Evolutionary conservation across 2,888 invertebrate genomes (phyloP).

Genomic region (Diaphora mendica): DNA sequence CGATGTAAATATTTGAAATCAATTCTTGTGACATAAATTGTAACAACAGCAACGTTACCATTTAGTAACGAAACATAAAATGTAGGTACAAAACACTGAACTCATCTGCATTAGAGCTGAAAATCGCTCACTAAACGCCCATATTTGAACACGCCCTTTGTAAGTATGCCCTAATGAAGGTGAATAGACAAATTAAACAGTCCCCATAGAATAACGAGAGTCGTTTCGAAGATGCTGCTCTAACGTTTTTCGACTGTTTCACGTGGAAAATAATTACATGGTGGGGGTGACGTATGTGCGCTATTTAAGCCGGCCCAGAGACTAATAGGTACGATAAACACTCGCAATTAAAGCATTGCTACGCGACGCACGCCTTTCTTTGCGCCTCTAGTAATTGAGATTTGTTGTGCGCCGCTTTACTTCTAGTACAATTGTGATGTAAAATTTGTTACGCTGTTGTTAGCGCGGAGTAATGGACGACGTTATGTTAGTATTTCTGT

Average conservation of each 20-base stretch:
- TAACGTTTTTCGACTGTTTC: conserved; percentile 80
- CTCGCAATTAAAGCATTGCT: conserved; percentile 84
- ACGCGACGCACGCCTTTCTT: conserved; percentile 85
- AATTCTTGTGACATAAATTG: neutral
- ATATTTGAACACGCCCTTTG: conserved; percentile 58
- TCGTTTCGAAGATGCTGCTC: conserved; percentile 63
- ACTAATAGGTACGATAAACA: conserved; percentile 84
- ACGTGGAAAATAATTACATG: conserved; percentile 84
- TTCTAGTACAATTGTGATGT: conserved; percentile 49
- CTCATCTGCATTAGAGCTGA: conserved; percentile 32
- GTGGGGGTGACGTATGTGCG: conserved; percentile 81
- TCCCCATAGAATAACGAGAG: conserved; percentile 67
- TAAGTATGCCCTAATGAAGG: conserved; percentile 61
- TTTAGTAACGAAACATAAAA: conserved; percentile 28
- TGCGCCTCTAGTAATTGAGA: conserved; percentile 79
- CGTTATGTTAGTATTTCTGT: conserved; percentile 29
- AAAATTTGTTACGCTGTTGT: conserved; percentile 46
- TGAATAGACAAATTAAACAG: conserved; percentile 76
- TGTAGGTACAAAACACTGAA: conserved; percentile 27
- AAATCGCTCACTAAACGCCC: conserved; percentile 45
- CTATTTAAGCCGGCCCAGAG: conserved; percentile 83
- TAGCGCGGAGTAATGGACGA: conserved; percentile 34
- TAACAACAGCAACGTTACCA: neutral
- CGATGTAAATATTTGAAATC: neutral
- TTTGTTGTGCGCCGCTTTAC: conserved; percentile 68